Evolutionary conservation across 1,140 invertebrate species (phyloP).

Genomic region (Drosophila murphyi): DNA sequence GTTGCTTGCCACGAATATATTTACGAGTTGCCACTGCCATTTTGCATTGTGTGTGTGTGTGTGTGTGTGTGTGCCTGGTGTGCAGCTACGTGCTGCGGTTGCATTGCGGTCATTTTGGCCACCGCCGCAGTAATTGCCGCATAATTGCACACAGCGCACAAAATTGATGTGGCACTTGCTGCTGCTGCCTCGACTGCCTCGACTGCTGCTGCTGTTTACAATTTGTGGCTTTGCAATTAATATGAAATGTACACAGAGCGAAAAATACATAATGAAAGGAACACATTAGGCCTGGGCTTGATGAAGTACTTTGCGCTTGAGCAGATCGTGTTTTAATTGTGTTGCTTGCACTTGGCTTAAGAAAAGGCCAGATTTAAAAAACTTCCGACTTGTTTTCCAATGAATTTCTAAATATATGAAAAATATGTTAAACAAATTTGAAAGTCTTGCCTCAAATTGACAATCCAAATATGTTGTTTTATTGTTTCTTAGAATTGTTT

Average conservation of each 20-base stretch:
- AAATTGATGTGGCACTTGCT: constrained; percentile 44
- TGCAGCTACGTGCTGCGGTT: constrained; percentile 42
- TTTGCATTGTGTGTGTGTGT: constrained; percentile 5
- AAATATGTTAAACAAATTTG: too few species aligned
- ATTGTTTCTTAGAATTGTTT: too few species aligned
- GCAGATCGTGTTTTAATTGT: too few species aligned
- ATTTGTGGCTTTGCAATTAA: constrained; percentile 68
- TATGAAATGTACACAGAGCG: constrained; percentile 3
- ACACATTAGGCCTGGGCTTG: too few species aligned
- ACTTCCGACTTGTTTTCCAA: too few species aligned
- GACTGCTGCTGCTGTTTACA: constrained; percentile 40
- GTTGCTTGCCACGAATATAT: constrained; percentile 51
- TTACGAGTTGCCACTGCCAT: constrained; percentile 65
- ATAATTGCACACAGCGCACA: constrained; percentile 50
- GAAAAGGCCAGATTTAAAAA: too few species aligned
- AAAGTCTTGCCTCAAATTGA: too few species aligned
- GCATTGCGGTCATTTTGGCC: constrained; percentile 44
- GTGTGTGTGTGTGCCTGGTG: constrained; percentile 19
- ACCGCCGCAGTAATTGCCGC: constrained; percentile 65
- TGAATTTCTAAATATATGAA: too few species aligned
- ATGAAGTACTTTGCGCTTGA: too few species aligned
- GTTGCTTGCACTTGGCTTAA: too few species aligned
- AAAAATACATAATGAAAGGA: too few species aligned
- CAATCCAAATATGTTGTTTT: too few species aligned
- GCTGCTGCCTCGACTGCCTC: not conserved